Evolutionary conservation across 2,797 vertebrate species (phyloP).

Genomic region (Anniella stebbinsi): DNA sequence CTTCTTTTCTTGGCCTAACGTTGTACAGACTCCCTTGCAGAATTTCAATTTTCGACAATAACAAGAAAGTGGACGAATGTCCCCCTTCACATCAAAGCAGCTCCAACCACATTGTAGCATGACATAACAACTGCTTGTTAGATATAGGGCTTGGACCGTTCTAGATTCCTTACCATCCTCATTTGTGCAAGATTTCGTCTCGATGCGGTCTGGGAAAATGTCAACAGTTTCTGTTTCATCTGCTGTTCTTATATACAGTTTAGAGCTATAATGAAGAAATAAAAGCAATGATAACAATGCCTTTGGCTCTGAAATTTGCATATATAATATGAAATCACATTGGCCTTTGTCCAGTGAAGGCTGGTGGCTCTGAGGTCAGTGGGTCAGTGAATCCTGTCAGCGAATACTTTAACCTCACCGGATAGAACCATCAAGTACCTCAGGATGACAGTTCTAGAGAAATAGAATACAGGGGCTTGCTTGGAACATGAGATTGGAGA

Average conservation of each 20-base stretch:
- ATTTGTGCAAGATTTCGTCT: slow-evolving; percentile 82
- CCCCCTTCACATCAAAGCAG: no score
- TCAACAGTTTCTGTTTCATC: slow-evolving; percentile 78
- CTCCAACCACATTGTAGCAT: no score
- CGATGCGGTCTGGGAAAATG: slow-evolving; percentile 73
- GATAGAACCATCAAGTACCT: no score
- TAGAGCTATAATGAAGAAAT: slow-evolving; percentile 79
- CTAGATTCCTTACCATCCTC: slow-evolving; percentile 80
- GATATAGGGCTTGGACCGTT: neutral
- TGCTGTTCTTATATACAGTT: slow-evolving; percentile 79
- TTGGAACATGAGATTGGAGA: no score
- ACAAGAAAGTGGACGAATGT: no score
- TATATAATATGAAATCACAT: neutral
- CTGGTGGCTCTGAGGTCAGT: no score
- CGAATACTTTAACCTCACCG: no score
- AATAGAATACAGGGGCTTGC: no score
- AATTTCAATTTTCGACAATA: neutral
- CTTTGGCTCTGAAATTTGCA: neutral
- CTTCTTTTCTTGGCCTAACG: neutral
- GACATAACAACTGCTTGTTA: neutral
- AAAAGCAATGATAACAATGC: neutral
- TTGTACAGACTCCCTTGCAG: neutral
- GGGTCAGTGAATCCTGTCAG: no score
- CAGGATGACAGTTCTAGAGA: no score
- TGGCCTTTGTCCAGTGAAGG: no score